A percentile compares a stretch with the other conserved stretches of the same genome.
These are phyloP conservation scores for Macrobrachium rosenbergii DNA, from an alignment of 1,140 invertebrate genomes.

Conservation along the genomic window DNA sequence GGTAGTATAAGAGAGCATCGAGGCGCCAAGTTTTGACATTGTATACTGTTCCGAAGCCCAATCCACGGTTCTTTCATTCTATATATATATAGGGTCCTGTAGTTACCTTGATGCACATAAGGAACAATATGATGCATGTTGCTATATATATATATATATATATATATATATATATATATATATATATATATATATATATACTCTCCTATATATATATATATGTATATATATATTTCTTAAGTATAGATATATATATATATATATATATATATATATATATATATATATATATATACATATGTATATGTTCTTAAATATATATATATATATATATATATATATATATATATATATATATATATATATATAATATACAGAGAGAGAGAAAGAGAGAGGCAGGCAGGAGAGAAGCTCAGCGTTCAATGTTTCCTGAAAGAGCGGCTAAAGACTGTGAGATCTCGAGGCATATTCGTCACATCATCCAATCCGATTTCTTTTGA, in stretches of 20 bases:
- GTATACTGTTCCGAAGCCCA: too few relatives aligned
- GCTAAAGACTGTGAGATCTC: too few relatives aligned
- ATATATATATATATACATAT: conserved; percentile 18
- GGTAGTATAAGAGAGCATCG: too few relatives aligned
- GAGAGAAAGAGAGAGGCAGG: too few relatives aligned
- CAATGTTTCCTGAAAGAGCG: background rate
- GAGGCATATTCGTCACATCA: too few relatives aligned
- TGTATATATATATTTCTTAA: background rate
- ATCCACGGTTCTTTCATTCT: too few relatives aligned
- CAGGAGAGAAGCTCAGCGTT: background rate
- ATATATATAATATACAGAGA: background rate
- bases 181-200: background rate
- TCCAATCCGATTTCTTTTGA: too few relatives aligned
- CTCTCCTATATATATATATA: conserved; percentile 22
- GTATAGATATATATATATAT: conserved; percentile 7
- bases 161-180: conserved; percentile 22
- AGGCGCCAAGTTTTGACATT: too few relatives aligned
- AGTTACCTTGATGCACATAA: too few relatives aligned
- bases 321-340: conserved; percentile 20
- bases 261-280: conserved; percentile 19
- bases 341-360: conserved; percentile 22
- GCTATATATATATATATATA: background rate
- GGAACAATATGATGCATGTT: background rate
- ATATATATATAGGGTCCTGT: too few relatives aligned
- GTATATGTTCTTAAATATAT: background rate